Base-by-base conservation (phyloP, 2,888 invertebrate genomes). In the Parasteatoda lunata region DNA sequence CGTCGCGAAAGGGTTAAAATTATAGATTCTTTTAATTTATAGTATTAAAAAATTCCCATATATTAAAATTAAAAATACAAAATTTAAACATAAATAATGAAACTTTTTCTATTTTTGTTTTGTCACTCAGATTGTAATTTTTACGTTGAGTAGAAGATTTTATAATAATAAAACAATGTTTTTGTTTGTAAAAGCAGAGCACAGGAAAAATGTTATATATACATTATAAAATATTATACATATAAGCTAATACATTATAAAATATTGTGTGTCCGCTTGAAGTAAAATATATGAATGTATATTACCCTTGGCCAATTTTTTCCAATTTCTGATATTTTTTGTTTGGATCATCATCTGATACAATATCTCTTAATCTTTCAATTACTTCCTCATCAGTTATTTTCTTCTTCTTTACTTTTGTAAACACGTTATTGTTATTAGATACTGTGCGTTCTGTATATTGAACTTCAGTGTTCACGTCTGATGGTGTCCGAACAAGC, bases 341-440 rank as follows among this genome's bases (percentile, higher is more conserved):
- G 89, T 95, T 93, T 0, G 98, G 97, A 93, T 98, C 95, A 80
- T 95, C 96, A 8, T 94, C 94, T 91, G 96, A 96, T 90, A 97
- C 97, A 91, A 97, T 95, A 89, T 93, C 94, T 89, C 94, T 93
- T 79, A 98, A 92, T 90, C 96, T 95, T 9, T 94, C 94, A 91
- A 96, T 96, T 52, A 97, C 94, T 90, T 96, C 95, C 71, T 94
- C 94, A 91, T 96, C 96, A 48, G 93, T 93, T 90, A 95, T 92
- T 3, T 94, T 93, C 90, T 93, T 93, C 80, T 90, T 90, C 54
- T 77, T 69, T 45, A 59, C 70, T 51, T 77, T 77, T 4, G 81
- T 88, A 15, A 85, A 73, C 48, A 85, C 81, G 9, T 85, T 88
- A 68, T 81, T 81, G 13, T 84, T 84, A 30, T 86, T 86, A n/a